Percentiles rank a stretch among this genome's conserved stretches.
These are phyloP conservation scores for Plagiodera versicolora DNA, from an alignment of 2,888 invertebrate species.

Conservation along the genomic window DNA sequence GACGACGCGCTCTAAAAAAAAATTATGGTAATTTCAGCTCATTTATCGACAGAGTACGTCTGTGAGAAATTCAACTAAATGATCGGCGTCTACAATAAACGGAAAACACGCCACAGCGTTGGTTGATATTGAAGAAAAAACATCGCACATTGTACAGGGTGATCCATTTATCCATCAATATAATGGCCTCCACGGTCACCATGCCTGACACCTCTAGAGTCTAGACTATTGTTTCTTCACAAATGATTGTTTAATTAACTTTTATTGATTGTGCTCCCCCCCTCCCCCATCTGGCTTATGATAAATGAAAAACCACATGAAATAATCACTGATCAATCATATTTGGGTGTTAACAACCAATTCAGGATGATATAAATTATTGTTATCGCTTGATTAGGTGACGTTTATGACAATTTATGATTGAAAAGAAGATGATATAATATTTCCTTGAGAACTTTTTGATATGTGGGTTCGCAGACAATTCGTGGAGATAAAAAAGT, in stretches of 20 bases:
- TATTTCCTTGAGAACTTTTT: neutral
- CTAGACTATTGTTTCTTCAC: too few relatives aligned
- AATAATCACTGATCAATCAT: neutral
- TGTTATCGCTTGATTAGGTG: neutral
- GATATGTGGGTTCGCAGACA: neutral
- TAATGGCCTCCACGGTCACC: too few relatives aligned
- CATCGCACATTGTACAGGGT: too few relatives aligned
- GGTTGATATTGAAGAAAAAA: too few relatives aligned
- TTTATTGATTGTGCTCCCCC: too few relatives aligned
- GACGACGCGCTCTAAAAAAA: neutral
- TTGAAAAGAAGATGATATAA: neutral
- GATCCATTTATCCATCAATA: too few relatives aligned
- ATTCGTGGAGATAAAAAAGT: neutral
- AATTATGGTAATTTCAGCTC: neutral
- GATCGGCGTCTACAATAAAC: neutral
- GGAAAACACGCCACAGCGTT: too few relatives aligned
- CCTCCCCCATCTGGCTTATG: neutral
- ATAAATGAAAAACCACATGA: neutral
- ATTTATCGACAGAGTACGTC: neutral
- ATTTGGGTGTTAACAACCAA: neutral
- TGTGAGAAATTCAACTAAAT: neutral
- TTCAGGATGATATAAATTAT: neutral
- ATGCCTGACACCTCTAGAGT: too few relatives aligned
- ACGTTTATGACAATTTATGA: neutral
- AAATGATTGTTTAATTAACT: too few relatives aligned